Base-by-base conservation (phyloP, 2,797 vertebrate genomes). In the Yasuhikotakia modesta region DNA sequence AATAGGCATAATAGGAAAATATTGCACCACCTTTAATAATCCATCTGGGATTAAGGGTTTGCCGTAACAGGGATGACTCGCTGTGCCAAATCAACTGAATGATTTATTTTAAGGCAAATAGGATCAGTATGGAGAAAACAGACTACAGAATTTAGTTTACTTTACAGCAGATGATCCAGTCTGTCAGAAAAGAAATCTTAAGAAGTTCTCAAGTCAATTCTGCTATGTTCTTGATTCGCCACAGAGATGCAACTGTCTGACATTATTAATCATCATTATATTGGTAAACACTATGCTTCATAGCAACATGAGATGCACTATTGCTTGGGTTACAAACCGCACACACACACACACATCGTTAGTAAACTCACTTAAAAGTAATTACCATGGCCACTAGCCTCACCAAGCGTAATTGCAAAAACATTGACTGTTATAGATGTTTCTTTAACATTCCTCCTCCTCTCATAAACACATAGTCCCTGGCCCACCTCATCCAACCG, bases 21-120 rank as follows among this genome's bases (percentile, higher is more conserved):
- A 8, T 43, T 79, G 22, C 16, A 22, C 61, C 50, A 66, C 64
- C 39, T 79, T 72, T 76, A 69, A 79, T 63, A 76, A 73, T 52
- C 46, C 43, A 13, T 57, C 63, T 27, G 19, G 14, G 57, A 65
- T 63, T 65, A 70, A 68, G 46, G 53, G 50, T 57, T 58, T 17
- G 39, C 73, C 73, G 13, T 22, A 75, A 82, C 48, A 30, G 43
- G 24, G 24, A 61, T 22, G 52, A 30, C n/a, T 63, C 4, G 16
- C 21, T 4, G 58, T 30, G 64, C 27, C 70, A 67, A 67, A 53
- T 35, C 7, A 27, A 27, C 1, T 50, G n/a, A n/a, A 39, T 64
- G 5, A 53, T 64, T 24, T 74, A 43, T 64, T 52, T 39, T 17
- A 13, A 65, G 22, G 21, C 27, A 52, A 50, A 64, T 14, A 7